Base-by-base conservation (phyloP, 2,888 invertebrate genomes). In the Hololepta plana region DNA sequence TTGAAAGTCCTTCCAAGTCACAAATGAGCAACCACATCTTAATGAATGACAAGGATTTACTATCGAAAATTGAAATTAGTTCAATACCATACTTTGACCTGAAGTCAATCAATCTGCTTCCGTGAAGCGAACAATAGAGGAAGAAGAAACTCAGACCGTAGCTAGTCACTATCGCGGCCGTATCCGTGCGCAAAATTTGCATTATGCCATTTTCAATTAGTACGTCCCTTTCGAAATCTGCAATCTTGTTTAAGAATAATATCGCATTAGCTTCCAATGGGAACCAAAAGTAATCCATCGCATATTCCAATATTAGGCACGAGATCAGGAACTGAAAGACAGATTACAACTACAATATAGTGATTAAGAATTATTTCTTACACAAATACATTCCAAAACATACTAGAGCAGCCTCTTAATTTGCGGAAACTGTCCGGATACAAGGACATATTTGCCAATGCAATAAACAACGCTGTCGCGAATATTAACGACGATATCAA, bases 271-370 rank as follows among this genome's bases (percentile, higher is more conserved):
- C 32, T 37, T 54, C 52, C 23, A 54, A 29, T 4, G 52, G 52
- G 29, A 46, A 47, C 54, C 53, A 54, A 31, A 54, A 53, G 23
- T 49, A 45, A 3, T 39, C 40, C 34, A 49, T 40, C 7, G 50
- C 38, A 19, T 41, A 36, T 38, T 54, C 52, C 35, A 51, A 43
- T 12, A 49, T 17, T 23, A 49, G 47, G n/a, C 41, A 32, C 2
- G 44, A 35, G 4, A 43, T 30, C 6, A 47, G 26, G 30, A 47
- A 47, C 49, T 51, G 33, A 26, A 44, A 43, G 3, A 12, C n/a
- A 12, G 10, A 10, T 23, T 15, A 12, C 11, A 32, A 32, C 27
- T 31, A 23, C 6, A 33, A 30, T 9, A 40, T 12, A 46, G 26
- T 27, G 33, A 43, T 17, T 16, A 12, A 12, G 14, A 27, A 19